Evolutionary conservation across 1,140 invertebrate genomes (phyloP), one percentile per base, ranked within the genome.

Genomic region (Caenorhabditis brenneri): DNA sequence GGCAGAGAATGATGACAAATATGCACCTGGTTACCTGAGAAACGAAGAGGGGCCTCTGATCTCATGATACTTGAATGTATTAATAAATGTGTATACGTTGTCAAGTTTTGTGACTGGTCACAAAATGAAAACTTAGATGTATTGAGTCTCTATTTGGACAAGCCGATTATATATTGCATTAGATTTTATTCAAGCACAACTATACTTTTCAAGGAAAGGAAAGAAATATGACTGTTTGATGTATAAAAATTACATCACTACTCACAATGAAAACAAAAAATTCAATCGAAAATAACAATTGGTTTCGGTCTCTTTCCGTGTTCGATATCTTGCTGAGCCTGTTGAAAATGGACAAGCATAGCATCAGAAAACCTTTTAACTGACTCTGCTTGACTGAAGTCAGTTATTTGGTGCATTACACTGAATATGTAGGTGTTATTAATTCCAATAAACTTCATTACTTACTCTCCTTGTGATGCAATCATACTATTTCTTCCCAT

Each of bases 1-100:
- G 5, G 9, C 53, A 55, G 22, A 55, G 65, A 46, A 31, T 46
- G 65, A 74, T 74, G 65, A 74, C 65, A 74, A 74, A 33, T 74
- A 46, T 74, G 65, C 65, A 42, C 65, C 33, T 42, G 36, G 36
- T 74, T 42, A 36, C 36, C 65, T 42, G 15, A 74, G 65, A 74
- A 74, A 74, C 65, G 6, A 74, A 74, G n/a, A 42, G 46, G 33
- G 65, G 46, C 42, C 19, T 74, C 16, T 74, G 36, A 74, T 74
- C 7, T 65, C 36, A 10, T 65, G 1, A 65, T 33, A 33, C 19
- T 16, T 33, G 33, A 16, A 15, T n/a, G 4, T 19, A 27, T 29
- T 24, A 55, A 55, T 36, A n/a, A 15, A 16, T 19, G 58, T 16
- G 9, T 4, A 29, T 12, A 27, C 12, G 2, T 7, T 27, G 10